Evolutionary conservation across 2,797 vertebrate species (phyloP).

Genomic region (Melanotaenia maccullochi): DNA sequence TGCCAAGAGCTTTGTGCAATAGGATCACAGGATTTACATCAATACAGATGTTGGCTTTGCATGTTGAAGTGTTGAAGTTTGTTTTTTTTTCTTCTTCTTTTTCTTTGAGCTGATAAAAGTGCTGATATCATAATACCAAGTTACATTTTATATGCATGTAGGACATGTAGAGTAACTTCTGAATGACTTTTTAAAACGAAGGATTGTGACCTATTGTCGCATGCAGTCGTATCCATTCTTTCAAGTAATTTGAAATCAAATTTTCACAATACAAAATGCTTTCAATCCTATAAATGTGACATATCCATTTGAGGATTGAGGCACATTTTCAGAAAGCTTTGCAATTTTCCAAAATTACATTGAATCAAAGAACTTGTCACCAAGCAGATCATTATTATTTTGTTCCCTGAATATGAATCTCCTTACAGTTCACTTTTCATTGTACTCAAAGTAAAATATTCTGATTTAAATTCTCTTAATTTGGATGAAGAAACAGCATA

Average conservation of each 20-base stretch:
- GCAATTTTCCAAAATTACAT: constrained; percentile 38
- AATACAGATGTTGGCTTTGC: constrained; percentile 83
- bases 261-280: constrained; percentile 20
- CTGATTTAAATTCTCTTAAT: constrained; percentile 15
- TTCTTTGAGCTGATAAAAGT: constrained; percentile 51
- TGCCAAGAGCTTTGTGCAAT: constrained; percentile 85
- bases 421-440: constrained; percentile 23
- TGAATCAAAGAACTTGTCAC: constrained; percentile 36
- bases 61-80: constrained; percentile 53
- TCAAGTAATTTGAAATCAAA: constrained; percentile 20
- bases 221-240: constrained; percentile 17
- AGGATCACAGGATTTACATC: constrained; percentile 80
- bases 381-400: constrained; percentile 38
- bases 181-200: constrained; percentile 25
- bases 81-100: constrained; percentile 33
- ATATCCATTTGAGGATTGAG: constrained; percentile 19
- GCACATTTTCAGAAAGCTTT: constrained; percentile 27
- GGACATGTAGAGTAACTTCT: constrained; percentile 20
- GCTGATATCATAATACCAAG: constrained; percentile 50
- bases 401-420: constrained; percentile 26
- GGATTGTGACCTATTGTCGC: constrained; percentile 14
- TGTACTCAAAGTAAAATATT: constrained; percentile 27
- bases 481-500: not conserved
- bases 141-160: constrained; percentile 3
- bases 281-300: constrained; percentile 25